phyloP scores from a whole-genome alignment of 2,113 vertebrate species.

The Capra hircus region DNA sequence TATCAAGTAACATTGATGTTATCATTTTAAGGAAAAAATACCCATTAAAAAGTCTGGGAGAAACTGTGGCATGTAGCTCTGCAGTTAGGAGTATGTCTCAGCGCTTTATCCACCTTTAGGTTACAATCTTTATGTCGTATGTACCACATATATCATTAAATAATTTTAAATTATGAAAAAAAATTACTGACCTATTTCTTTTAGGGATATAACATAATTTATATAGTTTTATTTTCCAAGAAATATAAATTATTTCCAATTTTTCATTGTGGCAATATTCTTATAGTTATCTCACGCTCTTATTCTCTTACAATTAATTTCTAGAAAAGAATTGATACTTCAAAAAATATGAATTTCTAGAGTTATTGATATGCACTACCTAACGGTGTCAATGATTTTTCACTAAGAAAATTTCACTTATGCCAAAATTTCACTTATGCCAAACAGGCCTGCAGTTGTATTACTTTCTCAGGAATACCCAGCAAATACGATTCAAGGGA shows the following conservation, averaged over 20 bases:
- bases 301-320: neutral
- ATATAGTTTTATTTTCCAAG: neutral
- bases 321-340: neutral
- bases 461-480: neutral
- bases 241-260: neutral
- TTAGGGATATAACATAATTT: neutral
- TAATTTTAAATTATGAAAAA: neutral
- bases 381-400: neutral
- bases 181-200: neutral
- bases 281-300: neutral
- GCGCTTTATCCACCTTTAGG: neutral
- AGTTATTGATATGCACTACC: neutral
- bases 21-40: slow-evolving; percentile 24
- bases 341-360: neutral
- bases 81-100: neutral
- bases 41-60: neutral
- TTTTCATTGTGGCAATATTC: neutral
- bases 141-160: neutral
- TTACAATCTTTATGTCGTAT: neutral
- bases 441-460: neutral
- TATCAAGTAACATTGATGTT: neutral
- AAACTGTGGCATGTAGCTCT: neutral
- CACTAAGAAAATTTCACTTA: neutral
- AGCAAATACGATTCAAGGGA: neutral
- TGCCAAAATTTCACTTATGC: neutral